Conservation (phyloP, 2,888 invertebrate genomes). For the Drosophila imparisetae region DNA sequence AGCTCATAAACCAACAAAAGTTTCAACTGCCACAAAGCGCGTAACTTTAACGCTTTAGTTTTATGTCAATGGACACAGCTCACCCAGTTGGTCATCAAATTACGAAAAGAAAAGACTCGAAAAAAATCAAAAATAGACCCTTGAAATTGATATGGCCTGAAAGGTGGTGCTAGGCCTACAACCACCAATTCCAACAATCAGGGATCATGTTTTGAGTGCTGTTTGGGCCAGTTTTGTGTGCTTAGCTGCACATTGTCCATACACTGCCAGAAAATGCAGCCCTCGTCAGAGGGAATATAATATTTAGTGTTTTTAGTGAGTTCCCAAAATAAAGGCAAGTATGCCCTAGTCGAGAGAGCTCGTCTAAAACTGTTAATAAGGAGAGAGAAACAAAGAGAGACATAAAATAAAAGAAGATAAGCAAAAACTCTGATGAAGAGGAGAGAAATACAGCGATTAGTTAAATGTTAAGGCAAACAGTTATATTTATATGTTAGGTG, state of each 20-base stretch:
- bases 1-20: constrained; percentile 65
- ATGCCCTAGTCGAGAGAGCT: neutral
- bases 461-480: too few species aligned
- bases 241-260: constrained; percentile 55
- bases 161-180: constrained; percentile 31
- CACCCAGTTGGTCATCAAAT: constrained; percentile 63
- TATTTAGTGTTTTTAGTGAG: constrained; percentile 14
- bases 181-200: constrained; percentile 18
- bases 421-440: too few species aligned
- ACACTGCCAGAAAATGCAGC: neutral
- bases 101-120: neutral
- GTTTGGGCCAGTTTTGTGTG: constrained; percentile 40
- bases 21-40: constrained; percentile 32
- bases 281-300: neutral
- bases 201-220: constrained; percentile 42
- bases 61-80: constrained; percentile 53
- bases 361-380: neutral
- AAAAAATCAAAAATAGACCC: neutral
- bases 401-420: too few species aligned
- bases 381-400: too few species aligned
- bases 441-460: too few species aligned
- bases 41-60: constrained; percentile 62
- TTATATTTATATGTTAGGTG: too few species aligned
- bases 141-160: constrained; percentile 67
- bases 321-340: constrained; percentile 9